These are phyloP conservation scores for Urocitellus parryii DNA, from an alignment of 2,113 vertebrate species.

Conservation along the genomic window DNA sequence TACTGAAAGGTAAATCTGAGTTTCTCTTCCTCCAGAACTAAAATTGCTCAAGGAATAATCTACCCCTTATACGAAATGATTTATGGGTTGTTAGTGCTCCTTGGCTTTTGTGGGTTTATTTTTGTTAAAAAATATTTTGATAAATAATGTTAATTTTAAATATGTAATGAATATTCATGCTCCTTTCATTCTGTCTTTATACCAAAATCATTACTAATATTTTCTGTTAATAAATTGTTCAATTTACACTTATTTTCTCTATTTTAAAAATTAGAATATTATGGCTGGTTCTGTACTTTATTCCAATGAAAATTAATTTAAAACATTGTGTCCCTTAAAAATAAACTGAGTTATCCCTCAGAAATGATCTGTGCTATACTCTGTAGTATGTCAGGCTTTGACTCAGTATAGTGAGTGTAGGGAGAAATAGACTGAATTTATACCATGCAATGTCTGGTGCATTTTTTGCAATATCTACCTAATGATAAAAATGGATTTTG, in stretches of 20 bases:
- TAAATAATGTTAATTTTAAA: slow-evolving; percentile 50
- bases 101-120: neutral
- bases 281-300: no score
- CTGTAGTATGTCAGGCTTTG: neutral
- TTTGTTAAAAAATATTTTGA: neutral
- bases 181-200: neutral
- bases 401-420: neutral
- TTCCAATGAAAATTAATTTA: neutral
- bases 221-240: no score
- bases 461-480: neutral
- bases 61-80: neutral
- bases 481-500: neutral
- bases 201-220: no score
- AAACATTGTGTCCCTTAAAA: neutral
- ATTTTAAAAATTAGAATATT: no score
- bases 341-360: neutral
- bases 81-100: neutral
- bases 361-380: neutral
- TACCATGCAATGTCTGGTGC: neutral
- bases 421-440: neutral
- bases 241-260: no score
- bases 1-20: neutral
- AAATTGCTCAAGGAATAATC: neutral
- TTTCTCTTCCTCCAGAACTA: neutral
- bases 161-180: neutral